Base-by-base conservation (phyloP, 2,797 vertebrate genomes). In the Molossus molossus region DNA sequence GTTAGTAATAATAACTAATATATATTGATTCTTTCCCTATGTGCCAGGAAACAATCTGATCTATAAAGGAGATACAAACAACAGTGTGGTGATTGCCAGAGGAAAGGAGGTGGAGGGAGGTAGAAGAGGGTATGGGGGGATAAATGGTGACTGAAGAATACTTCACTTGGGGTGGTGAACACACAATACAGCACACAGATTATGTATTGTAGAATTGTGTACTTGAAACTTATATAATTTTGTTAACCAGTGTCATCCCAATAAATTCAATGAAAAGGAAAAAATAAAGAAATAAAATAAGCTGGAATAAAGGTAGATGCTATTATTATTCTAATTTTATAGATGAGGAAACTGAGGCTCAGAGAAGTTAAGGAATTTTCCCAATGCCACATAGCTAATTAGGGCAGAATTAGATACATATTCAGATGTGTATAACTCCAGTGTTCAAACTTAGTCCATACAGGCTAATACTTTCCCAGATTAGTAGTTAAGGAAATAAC, bases 381-480 rank as follows among this genome's bases (percentile, higher is more conserved):
- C 27, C 53, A 89, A 83, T 48, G 18, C 23, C 40, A 12, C 15
- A 10, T 60, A 87, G 62, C 29, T 91, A 82, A 80, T n/a, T 79
- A n/a, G 48, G 21, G 85, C 83, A 97, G 53, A 94, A 94, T 5
- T 94, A 79, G 40, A 91, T 89, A 93, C 58, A 72, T 48, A 88
- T 70, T 27, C 33, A 86, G 75, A 55, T 76, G 25, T 86, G 9
- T 69, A 55, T 92, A 77, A 85, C 27, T 88, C 11, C 40, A 87
- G 87, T 50, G 27, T 72, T 96, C 80, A 96, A 87, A 57, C 23
- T 88, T 83, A 76, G 53, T 80, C 55, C 15, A 69, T 27, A 67
- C 37, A 77, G 0, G 3, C 12, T 70, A 62, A 90, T 75, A 10
- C 9, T 82, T 94, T 64, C 23, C 77, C 85, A 92, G 33, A 88